These are phyloP conservation scores for Dolichotis patagonum DNA, from an alignment of 2,113 vertebrate species.

Conservation along the genomic window DNA sequence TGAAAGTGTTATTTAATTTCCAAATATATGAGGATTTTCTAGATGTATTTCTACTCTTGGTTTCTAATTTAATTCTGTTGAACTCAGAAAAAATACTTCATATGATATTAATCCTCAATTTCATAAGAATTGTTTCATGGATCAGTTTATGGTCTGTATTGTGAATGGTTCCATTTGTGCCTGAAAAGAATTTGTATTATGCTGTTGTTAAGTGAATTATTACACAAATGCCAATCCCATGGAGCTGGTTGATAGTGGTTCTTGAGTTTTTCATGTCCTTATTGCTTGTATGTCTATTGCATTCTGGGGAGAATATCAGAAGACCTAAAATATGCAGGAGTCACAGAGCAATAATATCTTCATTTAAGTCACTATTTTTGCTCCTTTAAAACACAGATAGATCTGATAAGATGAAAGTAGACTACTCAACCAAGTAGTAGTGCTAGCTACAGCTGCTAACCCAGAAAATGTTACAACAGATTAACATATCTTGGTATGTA, in stretches of 20 bases:
- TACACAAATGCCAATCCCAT: background rate
- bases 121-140: background rate
- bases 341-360: background rate
- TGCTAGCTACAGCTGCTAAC: background rate
- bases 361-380: constrained; percentile 10
- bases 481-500: background rate
- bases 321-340: background rate
- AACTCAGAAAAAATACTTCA: background rate
- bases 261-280: background rate
- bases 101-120: background rate
- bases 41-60: background rate
- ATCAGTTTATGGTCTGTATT: background rate
- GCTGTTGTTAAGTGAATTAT: background rate
- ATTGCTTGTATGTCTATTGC: background rate
- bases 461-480: background rate
- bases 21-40: background rate
- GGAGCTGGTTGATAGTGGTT: background rate
- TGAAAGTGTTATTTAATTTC: background rate
- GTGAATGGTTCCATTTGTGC: background rate
- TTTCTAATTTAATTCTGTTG: constrained; percentile 19
- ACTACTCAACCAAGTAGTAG: background rate
- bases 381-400: background rate
- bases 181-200: background rate
- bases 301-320: background rate
- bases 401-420: constrained; percentile 1